Conservation (phyloP, 92 coral and sea anemone species). For the Siderastrea radians region DNA sequence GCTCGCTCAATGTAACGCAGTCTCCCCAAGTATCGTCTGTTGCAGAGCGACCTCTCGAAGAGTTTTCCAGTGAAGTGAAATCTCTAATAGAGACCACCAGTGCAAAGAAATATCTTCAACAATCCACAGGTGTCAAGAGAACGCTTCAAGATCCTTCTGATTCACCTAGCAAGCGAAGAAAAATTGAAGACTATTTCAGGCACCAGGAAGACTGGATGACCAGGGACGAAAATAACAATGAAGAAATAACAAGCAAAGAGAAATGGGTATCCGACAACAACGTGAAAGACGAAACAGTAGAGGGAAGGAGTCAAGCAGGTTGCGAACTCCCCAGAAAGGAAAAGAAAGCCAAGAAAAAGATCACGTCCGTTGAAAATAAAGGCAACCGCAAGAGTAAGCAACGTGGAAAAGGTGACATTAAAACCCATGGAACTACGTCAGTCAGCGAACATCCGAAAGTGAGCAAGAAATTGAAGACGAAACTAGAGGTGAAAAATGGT, state of each 20-base stretch:
- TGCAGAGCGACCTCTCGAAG: too few species aligned
- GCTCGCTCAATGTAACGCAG: not conserved
- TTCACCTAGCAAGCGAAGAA: slow-evolving; percentile 16
- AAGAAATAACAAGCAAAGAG: not conserved
- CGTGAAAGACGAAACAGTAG: too few species aligned
- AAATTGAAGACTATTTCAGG: not conserved
- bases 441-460: not conserved
- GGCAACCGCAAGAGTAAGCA: too few species aligned
- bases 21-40: not conserved
- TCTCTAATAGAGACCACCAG: not conserved
- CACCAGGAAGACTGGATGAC: too few species aligned
- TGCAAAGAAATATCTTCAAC: not conserved
- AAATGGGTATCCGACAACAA: not conserved
- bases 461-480: not conserved
- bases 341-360: too few species aligned
- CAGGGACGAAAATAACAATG: too few species aligned
- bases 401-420: too few species aligned
- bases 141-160: not conserved
- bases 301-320: too few species aligned
- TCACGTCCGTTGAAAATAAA: too few species aligned
- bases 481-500: not conserved
- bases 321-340: too few species aligned
- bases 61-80: not conserved
- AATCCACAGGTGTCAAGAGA: not conserved
- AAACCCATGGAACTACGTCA: not conserved